Conservation (phyloP, 2,797 vertebrate genomes). For the Melanotaenia trifasciata region DNA sequence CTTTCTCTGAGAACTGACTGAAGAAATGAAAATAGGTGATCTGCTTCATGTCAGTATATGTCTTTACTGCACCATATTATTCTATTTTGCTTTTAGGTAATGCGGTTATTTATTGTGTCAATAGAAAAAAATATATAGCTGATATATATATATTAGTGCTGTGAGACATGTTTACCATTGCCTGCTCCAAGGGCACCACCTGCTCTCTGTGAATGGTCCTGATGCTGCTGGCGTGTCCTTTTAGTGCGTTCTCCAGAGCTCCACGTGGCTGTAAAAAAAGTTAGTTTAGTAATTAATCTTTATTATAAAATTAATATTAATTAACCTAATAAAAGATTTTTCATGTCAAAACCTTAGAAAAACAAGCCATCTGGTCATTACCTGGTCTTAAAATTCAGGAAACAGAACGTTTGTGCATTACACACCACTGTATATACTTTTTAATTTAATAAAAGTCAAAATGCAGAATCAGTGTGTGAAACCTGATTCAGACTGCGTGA, state of each 20-base stretch:
- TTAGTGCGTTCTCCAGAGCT: constrained; percentile 89
- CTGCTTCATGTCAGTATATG: neutral
- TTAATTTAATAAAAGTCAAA: neutral
- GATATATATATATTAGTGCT: neutral
- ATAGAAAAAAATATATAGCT: neutral
- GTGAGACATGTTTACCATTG: constrained; percentile 85
- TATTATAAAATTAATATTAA: neutral
- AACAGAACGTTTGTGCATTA: neutral
- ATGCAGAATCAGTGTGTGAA: neutral
- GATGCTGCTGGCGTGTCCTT: constrained; percentile 87
- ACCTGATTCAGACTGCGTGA: neutral
- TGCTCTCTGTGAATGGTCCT: constrained; percentile 87
- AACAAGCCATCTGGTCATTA: neutral
- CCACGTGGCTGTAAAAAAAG: constrained; percentile 86
- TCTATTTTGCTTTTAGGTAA: neutral
- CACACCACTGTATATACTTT: too few species aligned
- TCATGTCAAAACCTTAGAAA: neutral
- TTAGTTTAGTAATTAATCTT: neutral
- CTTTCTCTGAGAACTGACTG: neutral
- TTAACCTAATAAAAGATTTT: neutral
- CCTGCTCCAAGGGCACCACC: constrained; percentile 89
- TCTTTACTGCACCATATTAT: neutral
- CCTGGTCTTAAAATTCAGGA: neutral
- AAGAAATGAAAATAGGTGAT: constrained; percentile 5
- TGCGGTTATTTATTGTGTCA: neutral